These are phyloP conservation scores for Nomada ruficornis DNA, from an alignment of 2,888 invertebrate genomes.

Conservation along the genomic window DNA sequence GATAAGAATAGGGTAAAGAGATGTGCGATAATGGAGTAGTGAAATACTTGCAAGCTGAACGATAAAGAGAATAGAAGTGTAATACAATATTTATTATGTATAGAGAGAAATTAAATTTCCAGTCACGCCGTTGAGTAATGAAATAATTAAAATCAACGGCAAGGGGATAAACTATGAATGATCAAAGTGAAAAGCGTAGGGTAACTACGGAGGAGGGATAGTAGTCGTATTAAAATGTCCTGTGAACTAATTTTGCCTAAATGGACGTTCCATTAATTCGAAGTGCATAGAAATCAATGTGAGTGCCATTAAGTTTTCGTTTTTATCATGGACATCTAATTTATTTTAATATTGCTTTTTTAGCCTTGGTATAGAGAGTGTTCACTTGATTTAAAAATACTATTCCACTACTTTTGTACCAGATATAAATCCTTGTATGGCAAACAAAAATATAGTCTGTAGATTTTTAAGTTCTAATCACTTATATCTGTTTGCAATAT, in stretches of 20 bases:
- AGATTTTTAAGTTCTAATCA: too few relatives aligned
- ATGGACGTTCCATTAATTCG: constrained; percentile 24
- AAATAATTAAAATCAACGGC: background rate
- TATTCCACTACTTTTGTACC: too few relatives aligned
- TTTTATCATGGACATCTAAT: constrained; percentile 4
- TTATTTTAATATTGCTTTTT: background rate
- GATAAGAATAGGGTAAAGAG: background rate
- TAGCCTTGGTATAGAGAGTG: too few relatives aligned
- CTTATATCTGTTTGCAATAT: too few relatives aligned
- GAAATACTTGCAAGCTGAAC: too few relatives aligned
- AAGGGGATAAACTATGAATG: background rate
- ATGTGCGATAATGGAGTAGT: too few relatives aligned
- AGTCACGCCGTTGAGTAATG: background rate
- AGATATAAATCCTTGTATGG: too few relatives aligned
- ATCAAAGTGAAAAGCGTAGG: too few relatives aligned
- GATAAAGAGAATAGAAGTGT: too few relatives aligned
- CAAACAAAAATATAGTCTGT: too few relatives aligned
- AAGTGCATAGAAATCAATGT: constrained; percentile 12
- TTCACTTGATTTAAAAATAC: too few relatives aligned
- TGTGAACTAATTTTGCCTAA: constrained; percentile 3
- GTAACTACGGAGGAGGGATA: background rate
- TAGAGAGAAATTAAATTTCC: background rate
- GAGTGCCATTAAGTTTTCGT: background rate
- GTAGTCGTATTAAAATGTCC: constrained; percentile 3
- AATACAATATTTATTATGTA: too few relatives aligned